Evolutionary conservation across 2,888 invertebrate species (phyloP), one percentile per base, ranked within the genome.

Genomic region (Hirtodrosophila confusa): DNA sequence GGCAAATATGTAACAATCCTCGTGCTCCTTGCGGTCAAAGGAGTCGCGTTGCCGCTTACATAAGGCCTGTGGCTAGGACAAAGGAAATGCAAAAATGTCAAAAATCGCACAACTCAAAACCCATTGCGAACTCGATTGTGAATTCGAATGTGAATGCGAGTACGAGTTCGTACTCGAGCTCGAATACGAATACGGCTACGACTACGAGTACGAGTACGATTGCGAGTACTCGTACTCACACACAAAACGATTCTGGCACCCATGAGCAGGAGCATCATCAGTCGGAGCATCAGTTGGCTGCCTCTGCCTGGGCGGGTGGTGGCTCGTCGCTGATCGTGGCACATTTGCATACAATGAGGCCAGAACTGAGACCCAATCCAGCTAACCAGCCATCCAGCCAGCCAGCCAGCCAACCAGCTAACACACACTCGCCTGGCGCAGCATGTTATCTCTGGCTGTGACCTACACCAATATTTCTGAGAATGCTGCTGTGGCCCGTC

Each of bases 401-500:
- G 4, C 29, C 36, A 51, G n/a, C 23, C 40, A 49, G 10, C 9
- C 55, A 48, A 31, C 17, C 35, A 51, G 27, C 27, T 27, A 8
- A 63, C 36, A 40, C 60, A 57, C 49, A 69, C 55, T 60, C 45
- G 40, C 43, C 40, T 56, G 72, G 89, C 90, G 89, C 91, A 90
- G 90, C 91, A 90, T 91, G 91, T 91, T 91, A 91, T 91, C 91
- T 90, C 90, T 89, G 88, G 87, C 91, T 91, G 91, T 91, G 91
- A 91, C 91, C 91, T 91, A 91, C 91, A 91, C 91, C 91, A 91
- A 91, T 91, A 91, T 90, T 91, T 91, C 91, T 90, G 88, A 89
- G 91, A 91, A 91, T 91, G 90, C 84, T 89, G 86, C 78, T 75
- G 82, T 79, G 57, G 75, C 78, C 77, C 86, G 80, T 86, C 84